Evolutionary conservation across 2,888 invertebrate genomes (phyloP).

Genomic region (Thysanoteuthis rhombus): DNA sequence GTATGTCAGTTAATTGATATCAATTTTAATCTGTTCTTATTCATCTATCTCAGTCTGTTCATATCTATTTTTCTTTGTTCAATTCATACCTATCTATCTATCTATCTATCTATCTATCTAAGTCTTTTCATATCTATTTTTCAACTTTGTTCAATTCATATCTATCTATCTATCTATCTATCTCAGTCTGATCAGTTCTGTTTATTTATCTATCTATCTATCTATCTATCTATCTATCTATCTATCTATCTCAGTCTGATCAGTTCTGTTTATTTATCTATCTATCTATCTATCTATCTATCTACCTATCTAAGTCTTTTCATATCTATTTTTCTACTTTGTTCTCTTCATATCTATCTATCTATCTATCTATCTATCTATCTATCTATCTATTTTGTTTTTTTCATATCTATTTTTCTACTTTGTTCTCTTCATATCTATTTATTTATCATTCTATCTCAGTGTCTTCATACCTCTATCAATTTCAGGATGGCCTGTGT

Average conservation of each 20-base stretch:
- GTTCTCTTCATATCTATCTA: neutral
- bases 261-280: neutral
- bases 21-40: too few species aligned
- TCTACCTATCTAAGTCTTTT: neutral
- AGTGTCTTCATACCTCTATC: neutral
- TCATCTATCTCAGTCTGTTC: too few species aligned
- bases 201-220: neutral
- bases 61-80: too few species aligned
- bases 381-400: neutral
- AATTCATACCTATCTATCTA: neutral
- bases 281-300: neutral
- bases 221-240: neutral
- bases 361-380: neutral
- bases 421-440: too few species aligned
- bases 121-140: neutral
- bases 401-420: too few species aligned
- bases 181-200: too few species aligned
- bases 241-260: too few species aligned
- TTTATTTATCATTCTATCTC: neutral
- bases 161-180: neutral
- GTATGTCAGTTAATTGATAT: too few species aligned
- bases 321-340: neutral
- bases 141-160: neutral
- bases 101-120: neutral
- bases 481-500: conserved; percentile 59